Conservation (phyloP, 2,113 vertebrate species). For the Semnornis frantzii region DNA sequence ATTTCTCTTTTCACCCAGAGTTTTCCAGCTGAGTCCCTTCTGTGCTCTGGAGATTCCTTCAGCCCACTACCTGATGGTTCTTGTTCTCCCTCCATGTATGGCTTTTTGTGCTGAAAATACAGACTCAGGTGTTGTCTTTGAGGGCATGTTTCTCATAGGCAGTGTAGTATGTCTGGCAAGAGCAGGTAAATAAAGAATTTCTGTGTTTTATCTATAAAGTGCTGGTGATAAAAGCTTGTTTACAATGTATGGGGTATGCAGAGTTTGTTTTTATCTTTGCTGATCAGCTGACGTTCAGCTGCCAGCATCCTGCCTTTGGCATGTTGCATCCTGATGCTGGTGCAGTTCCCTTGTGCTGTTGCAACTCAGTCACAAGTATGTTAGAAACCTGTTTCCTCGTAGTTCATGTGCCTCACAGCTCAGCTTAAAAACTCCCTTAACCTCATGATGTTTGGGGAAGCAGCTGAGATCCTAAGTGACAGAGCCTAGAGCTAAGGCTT, state of each 20-base stretch:
- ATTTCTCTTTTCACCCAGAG: not conserved
- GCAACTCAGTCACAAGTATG: not conserved
- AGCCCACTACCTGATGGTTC: accelerated
- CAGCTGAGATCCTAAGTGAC: not conserved
- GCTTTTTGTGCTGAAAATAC: not conserved
- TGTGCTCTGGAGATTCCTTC: not conserved
- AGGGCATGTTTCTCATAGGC: not conserved
- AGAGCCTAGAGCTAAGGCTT: not conserved
- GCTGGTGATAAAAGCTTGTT: not conserved
- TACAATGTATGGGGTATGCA: not conserved
- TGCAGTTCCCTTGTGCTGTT: not conserved
- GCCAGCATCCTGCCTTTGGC: not conserved
- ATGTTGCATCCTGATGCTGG: not conserved
- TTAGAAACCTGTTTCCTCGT: not conserved
- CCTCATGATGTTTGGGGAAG: not conserved
- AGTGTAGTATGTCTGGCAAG: not conserved
- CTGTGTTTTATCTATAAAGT: not conserved
- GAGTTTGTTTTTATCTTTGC: not conserved
- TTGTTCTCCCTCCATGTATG: not conserved
- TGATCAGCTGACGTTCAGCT: not conserved
- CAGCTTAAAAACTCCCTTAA: not conserved
- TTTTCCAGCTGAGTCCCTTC: not conserved
- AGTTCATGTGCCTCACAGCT: not conserved
- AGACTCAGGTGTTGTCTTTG: not conserved
- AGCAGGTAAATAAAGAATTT: not conserved